Evolutionary conservation across 2,113 vertebrate genomes (phyloP).

Genomic region (Ranitomeya imitator): DNA sequence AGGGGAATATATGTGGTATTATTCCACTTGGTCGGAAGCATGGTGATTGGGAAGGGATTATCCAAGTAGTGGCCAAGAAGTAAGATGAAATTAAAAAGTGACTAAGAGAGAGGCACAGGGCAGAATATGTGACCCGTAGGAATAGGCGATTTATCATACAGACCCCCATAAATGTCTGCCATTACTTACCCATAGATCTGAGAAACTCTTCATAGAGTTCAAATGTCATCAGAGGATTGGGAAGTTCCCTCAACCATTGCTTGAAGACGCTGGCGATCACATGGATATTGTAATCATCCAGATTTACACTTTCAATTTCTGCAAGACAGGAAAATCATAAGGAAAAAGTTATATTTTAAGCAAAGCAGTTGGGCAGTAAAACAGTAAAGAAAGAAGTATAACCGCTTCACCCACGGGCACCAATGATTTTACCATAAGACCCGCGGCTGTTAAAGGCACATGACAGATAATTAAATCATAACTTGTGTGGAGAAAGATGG

Average conservation of each 20-base stretch:
- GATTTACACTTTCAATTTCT: slow-evolving; percentile 89
- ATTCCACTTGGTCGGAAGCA: too few species aligned
- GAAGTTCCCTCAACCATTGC: slow-evolving; percentile 96
- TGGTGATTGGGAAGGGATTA: too few species aligned
- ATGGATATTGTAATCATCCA: slow-evolving; percentile 97
- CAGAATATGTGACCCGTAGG: not conserved
- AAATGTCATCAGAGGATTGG: slow-evolving; percentile 97
- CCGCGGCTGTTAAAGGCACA: too few species aligned
- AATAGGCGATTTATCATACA: too few species aligned
- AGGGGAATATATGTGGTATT: too few species aligned
- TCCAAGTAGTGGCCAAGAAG: too few species aligned
- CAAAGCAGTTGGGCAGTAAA: not conserved
- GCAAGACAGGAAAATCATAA: slow-evolving; percentile 53
- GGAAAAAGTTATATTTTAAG: not conserved
- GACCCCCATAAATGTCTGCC: not conserved
- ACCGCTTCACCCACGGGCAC: too few species aligned
- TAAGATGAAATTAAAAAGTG: not conserved
- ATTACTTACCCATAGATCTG: slow-evolving; percentile 87
- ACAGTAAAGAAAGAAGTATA: not conserved
- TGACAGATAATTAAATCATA: too few species aligned
- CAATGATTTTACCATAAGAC: too few species aligned
- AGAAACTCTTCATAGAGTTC: slow-evolving; percentile 97
- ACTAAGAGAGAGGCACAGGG: not conserved
- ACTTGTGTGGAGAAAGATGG: too few species aligned
- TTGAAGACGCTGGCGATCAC: slow-evolving; percentile 98